These are phyloP conservation scores for Eulimnadia texana DNA, from an alignment of 1,140 invertebrate genomes.

Conservation along the genomic window DNA sequence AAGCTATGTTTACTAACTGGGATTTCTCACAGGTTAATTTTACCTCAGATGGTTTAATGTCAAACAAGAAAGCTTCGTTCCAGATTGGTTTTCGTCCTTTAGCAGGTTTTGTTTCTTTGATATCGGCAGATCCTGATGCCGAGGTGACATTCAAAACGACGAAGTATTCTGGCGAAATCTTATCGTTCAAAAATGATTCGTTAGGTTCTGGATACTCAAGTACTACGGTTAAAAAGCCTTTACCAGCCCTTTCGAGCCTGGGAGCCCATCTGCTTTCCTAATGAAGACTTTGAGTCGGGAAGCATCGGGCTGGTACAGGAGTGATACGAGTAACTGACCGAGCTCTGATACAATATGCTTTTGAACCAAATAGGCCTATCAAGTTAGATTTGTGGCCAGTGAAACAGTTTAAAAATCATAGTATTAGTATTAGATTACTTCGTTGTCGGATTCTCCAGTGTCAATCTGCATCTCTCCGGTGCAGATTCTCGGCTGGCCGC, in stretches of 20 bases:
- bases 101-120: conserved; percentile 2
- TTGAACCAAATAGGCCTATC: neutral
- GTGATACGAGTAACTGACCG: neutral
- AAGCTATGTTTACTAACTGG: neutral
- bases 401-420: no score
- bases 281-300: neutral
- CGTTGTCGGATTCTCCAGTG: neutral
- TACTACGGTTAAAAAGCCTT: neutral
- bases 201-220: neutral
- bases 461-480: neutral
- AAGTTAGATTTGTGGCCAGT: no score
- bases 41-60: neutral
- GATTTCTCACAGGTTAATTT: neutral
- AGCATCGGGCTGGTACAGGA: neutral
- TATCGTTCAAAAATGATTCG: neutral
- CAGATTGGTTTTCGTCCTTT: neutral
- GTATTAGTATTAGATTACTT: neutral
- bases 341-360: neutral
- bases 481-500: neutral
- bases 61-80: neutral
- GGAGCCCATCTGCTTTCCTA: neutral
- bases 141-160: conserved; percentile 2
- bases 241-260: neutral
- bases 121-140: neutral
- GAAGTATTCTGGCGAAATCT: neutral